Evolutionary conservation across 2,888 invertebrate genomes (phyloP).

Genomic region (Aphodius granarius): DNA sequence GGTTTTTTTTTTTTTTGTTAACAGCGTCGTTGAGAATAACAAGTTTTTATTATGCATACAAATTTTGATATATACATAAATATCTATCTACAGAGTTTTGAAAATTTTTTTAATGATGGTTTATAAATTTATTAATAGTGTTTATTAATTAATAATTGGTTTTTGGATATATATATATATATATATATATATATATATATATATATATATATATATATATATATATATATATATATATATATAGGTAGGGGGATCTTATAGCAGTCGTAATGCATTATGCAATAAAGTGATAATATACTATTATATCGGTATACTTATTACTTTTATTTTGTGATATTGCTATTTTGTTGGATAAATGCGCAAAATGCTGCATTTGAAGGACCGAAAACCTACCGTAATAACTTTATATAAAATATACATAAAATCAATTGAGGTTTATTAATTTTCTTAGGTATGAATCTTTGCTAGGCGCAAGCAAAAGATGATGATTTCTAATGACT

Average conservation of each 20-base stretch:
- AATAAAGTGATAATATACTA: not conserved
- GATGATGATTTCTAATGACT: constrained; percentile 41
- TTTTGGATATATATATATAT: not conserved
- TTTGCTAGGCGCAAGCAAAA: not conserved
- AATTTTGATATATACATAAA: constrained; percentile 21
- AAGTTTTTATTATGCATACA: not conserved
- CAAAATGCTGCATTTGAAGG: not conserved
- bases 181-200: too few species aligned
- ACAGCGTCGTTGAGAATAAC: not conserved
- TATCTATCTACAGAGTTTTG: not conserved
- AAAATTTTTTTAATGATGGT: not conserved
- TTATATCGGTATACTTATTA: constrained; percentile 21
- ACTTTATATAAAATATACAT: not conserved
- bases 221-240: too few species aligned
- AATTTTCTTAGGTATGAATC: not conserved
- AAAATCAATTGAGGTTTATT: not conserved
- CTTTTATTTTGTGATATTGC: constrained; percentile 33
- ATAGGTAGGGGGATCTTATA: too few species aligned
- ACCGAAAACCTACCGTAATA: not conserved
- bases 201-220: too few species aligned
- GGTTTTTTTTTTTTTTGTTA: not conserved
- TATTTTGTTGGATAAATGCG: constrained; percentile 2
- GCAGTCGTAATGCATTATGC: not conserved
- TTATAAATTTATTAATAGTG: not conserved
- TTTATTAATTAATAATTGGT: not conserved